Conservation (phyloP, 2,113 vertebrate genomes). For the Cettia cetti region DNA sequence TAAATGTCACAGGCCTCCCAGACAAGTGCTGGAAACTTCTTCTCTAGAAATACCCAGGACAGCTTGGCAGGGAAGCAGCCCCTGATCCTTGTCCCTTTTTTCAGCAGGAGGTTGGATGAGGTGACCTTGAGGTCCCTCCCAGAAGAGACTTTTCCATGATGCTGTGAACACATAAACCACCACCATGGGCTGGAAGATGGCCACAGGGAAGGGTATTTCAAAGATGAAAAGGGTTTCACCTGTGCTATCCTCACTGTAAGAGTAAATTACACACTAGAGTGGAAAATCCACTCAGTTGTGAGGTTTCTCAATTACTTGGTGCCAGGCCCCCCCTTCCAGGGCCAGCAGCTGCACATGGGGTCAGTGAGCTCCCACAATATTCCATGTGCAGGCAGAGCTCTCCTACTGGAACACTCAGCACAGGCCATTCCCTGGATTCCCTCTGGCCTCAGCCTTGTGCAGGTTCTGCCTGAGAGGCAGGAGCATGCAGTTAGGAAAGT, state of each 20-base stretch:
- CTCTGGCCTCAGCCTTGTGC: background rate
- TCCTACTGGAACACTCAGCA: background rate
- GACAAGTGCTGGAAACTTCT: background rate
- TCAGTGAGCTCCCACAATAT: background rate
- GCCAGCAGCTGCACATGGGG: background rate
- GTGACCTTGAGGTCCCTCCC: background rate
- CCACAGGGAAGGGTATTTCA: background rate
- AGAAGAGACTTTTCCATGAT: background rate
- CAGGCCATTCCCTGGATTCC: too few species aligned
- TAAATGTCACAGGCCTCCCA: background rate
- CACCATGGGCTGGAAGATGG: background rate
- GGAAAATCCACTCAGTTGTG: background rate
- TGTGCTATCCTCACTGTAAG: background rate
- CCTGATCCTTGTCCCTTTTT: accelerated
- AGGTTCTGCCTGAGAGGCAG: background rate
- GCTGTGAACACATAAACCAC: background rate
- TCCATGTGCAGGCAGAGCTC: background rate
- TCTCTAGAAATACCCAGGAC: background rate
- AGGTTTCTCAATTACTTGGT: background rate
- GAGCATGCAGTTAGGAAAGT: background rate
- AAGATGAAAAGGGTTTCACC: background rate
- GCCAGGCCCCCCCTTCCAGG: background rate
- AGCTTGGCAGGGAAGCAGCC: background rate
- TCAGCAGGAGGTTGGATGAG: background rate
- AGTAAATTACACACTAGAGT: background rate